Conservation (phyloP, 2,888 invertebrate species). For the Chloromyia formosa region DNA sequence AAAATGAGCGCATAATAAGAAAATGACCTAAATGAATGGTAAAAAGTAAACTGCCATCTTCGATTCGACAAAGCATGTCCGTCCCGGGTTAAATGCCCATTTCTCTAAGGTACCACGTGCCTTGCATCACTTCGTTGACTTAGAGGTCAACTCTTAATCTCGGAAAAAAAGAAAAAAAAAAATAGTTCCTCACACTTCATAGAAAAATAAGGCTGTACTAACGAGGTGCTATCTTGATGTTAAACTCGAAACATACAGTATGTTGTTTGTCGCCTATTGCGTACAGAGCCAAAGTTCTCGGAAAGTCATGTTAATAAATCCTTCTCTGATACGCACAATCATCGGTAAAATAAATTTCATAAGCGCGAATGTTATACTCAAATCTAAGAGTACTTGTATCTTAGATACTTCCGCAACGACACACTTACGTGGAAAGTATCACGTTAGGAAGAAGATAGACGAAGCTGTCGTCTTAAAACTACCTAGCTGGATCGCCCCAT, state of each 20-base stretch:
- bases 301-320: slow-evolving; percentile 23
- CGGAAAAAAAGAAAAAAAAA: not conserved
- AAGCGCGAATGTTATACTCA: too few species aligned
- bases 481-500: not conserved
- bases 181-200: slow-evolving; percentile 36
- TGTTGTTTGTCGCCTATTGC: not conserved
- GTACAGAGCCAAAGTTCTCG: slow-evolving; percentile 1
- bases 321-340: slow-evolving; percentile 1
- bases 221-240: slow-evolving; percentile 47
- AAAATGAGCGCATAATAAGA: too few species aligned
- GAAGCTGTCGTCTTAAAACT: not conserved
- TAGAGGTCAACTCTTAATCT: slow-evolving; percentile 43
- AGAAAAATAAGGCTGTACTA: slow-evolving; percentile 46
- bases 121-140: not conserved
- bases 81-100: too few species aligned
- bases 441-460: not conserved
- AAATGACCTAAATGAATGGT: too few species aligned
- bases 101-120: too few species aligned
- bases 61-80: too few species aligned
- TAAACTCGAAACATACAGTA: not conserved
- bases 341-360: too few species aligned
- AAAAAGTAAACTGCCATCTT: too few species aligned
- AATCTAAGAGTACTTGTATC: too few species aligned
- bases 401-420: too few species aligned
- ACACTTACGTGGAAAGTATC: not conserved